Evolutionary conservation across 35 echinoderm and acorn worm species (phyloP).

Genomic region (Heliocidaris erythrogramma): DNA sequence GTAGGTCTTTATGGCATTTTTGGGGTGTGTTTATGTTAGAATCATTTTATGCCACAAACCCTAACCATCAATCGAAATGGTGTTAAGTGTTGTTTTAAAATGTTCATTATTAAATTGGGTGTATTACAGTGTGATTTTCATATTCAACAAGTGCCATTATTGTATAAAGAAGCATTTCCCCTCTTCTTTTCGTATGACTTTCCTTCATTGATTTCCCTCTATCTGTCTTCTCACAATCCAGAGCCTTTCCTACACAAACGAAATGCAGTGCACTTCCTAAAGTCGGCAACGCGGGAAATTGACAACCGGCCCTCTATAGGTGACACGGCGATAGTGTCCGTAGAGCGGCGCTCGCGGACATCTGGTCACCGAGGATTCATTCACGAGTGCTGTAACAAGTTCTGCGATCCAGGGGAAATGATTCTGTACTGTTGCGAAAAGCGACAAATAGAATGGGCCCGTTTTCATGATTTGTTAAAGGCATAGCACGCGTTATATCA

Average conservation of each 20-base stretch:
- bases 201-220: neutral
- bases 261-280: slow-evolving; percentile 57
- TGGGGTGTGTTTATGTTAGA: too few relatives aligned
- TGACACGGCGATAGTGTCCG: neutral
- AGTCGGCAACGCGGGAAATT: slow-evolving; percentile 9
- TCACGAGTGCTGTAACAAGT: slow-evolving; percentile 57
- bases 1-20: too few relatives aligned
- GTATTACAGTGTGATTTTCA: too few relatives aligned
- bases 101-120: too few relatives aligned
- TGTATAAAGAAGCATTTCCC: too few relatives aligned
- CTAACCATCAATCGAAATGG: too few relatives aligned
- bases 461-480: neutral
- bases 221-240: neutral
- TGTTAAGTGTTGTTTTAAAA: too few relatives aligned
- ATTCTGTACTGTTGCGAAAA: slow-evolving; percentile 65
- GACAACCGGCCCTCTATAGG: neutral
- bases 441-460: slow-evolving; percentile 54
- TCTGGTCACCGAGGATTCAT: slow-evolving; percentile 38
- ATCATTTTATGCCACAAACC: too few relatives aligned
- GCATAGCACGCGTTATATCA: neutral
- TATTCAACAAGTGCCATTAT: too few relatives aligned
- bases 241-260: slow-evolving; percentile 54
- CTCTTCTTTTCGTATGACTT: neutral
- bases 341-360: neutral
- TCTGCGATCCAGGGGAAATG: slow-evolving; percentile 54